These are phyloP conservation scores for Ceratothoa steindachneri DNA, from an alignment of 2,888 invertebrate species.

Conservation along the genomic window DNA sequence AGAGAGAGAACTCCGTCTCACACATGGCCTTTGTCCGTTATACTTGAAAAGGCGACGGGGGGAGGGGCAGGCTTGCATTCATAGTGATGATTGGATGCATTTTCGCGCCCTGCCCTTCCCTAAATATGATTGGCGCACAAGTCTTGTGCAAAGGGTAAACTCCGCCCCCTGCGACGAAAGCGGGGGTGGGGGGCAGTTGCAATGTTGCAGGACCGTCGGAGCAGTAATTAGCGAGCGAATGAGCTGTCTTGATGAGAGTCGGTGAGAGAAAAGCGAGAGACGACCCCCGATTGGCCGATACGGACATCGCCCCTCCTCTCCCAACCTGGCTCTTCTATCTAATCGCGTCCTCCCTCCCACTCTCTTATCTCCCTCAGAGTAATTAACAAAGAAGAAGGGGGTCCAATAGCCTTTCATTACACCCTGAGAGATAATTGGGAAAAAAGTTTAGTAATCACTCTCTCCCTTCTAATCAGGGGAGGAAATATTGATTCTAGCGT, in stretches of 20 bases:
- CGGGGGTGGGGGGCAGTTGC: constrained; percentile 44
- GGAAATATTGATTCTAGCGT: background rate
- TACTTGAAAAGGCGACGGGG: constrained; percentile 28
- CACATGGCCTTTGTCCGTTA: background rate
- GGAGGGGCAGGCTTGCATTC: constrained; percentile 36
- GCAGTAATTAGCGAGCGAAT: constrained; percentile 47
- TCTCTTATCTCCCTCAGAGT: constrained; percentile 3
- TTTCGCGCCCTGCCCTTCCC: constrained; percentile 38
- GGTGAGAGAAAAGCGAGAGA: constrained; percentile 31
- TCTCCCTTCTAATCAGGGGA: background rate
- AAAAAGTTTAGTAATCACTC: background rate
- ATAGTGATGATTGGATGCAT: constrained; percentile 41
- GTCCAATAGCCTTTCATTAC: background rate
- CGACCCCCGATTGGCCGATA: constrained; percentile 35
- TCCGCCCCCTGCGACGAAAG: constrained; percentile 38
- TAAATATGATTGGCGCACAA: constrained; percentile 31
- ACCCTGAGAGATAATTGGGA: background rate
- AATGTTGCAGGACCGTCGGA: constrained; percentile 43
- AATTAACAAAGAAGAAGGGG: constrained; percentile 7
- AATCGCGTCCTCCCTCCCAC: background rate
- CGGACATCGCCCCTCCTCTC: constrained; percentile 33
- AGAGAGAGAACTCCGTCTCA: background rate
- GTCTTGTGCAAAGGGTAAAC: constrained; percentile 40
- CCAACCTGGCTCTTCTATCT: constrained; percentile 1
- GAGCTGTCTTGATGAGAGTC: constrained; percentile 44